Evolutionary conservation across 2,797 vertebrate species (phyloP), one percentile per base, ranked within the genome.

Genomic region (Momotus momota): DNA sequence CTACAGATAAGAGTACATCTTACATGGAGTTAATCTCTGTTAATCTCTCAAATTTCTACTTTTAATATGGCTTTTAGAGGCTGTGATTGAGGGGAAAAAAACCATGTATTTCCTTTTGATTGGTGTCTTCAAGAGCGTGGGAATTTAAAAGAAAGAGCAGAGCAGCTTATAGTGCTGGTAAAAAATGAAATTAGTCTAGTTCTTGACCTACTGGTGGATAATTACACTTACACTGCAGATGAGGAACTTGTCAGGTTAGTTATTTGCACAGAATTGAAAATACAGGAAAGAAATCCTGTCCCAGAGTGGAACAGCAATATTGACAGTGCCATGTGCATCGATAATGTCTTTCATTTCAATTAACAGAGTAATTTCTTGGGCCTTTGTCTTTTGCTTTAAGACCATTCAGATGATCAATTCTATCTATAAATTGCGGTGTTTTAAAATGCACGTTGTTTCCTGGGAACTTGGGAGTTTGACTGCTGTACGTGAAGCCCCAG

Each of bases 321-420:
- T 60, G 43, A 4, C 55, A 66, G n/a, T 31, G 38, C 19, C 0
- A 0, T 14, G 14, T 60, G 79, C 8, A 54, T 85, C 0, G 0
- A 10, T 31, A 71, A 52, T 20, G 27, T 10, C 33, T 88, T 70
- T 79, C 3, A n/a, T 66, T 72, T 88, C 27, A 73, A 77, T 43
- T 38, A 92, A 46, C 5, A 11, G 65, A 27, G n/a, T 23, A 1
- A 74, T 70, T 73, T 71, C 31, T 48, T 70, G 14, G 16, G 45
- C 31, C 14, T 86, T 62, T 66, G 17, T 62, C 11, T 84, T 72
- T 40, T 70, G 18, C 40, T 69, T 81, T 89, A 73, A 73, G 54
- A 43, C 79, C 2, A 9, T 52, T 75, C 29, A 54, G 9, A 12
- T 82, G 27, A 19, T 67, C 25, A 4, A 18, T 55, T 91, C 40